phyloP scores from a whole-genome alignment of 2,797 vertebrate species.

The Silurus aristotelis region DNA sequence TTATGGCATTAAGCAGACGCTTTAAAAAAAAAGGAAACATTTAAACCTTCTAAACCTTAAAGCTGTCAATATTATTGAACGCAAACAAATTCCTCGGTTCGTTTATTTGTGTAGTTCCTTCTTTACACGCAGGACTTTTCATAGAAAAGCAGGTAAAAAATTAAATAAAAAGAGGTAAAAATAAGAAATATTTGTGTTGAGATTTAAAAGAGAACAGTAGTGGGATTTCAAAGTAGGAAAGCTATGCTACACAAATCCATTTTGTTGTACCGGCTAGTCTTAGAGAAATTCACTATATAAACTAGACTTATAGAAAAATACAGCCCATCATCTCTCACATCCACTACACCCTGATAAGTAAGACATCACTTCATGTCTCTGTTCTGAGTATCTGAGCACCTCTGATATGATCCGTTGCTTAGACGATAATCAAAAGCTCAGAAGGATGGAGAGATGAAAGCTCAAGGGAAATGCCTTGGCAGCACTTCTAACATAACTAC shows the following conservation, averaged over 20 bases:
- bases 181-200: neutral
- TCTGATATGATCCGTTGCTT: conserved; percentile 36
- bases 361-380: conserved; percentile 1
- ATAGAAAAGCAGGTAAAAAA: neutral
- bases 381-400: neutral
- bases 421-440: conserved; percentile 53
- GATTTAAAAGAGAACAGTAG: neutral
- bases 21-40: neutral
- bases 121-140: neutral
- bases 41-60: neutral
- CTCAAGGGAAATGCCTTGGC: conserved; percentile 40
- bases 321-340: neutral
- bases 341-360: conserved; percentile 16
- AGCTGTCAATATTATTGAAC: neutral
- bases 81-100: neutral
- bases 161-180: neutral
- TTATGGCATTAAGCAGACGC: neutral
- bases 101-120: neutral
- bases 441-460: conserved; percentile 50
- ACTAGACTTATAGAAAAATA: neutral
- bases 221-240: neutral
- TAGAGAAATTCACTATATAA: neutral
- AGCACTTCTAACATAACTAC: conserved; percentile 28
- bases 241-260: neutral
- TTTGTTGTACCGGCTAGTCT: neutral